Conservation (phyloP, 2,888 invertebrate genomes). For the Aricia artaxerxes region DNA sequence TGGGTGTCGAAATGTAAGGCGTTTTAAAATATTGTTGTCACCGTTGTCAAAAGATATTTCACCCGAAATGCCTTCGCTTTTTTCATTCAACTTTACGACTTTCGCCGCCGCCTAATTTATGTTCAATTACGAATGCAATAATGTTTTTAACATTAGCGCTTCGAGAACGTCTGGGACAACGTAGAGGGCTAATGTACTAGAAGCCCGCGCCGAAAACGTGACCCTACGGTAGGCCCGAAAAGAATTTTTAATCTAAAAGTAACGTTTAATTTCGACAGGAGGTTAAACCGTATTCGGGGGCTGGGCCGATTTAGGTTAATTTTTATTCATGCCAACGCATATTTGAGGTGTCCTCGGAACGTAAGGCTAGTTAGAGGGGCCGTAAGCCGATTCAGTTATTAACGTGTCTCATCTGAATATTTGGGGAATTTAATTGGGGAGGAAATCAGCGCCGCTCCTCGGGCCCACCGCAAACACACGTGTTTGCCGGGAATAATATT, state of each 20-base stretch:
- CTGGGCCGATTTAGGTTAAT: background rate
- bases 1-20: conserved; percentile 38
- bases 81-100: conserved; percentile 47
- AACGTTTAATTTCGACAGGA: background rate
- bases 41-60: conserved; percentile 59
- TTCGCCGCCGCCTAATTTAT: conserved; percentile 42
- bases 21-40: conserved; percentile 46
- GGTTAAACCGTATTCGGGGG: background rate
- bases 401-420: conserved; percentile 19
- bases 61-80: conserved; percentile 62
- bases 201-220: background rate
- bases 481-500: background rate
- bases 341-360: background rate
- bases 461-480: background rate
- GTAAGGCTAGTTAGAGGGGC: background rate
- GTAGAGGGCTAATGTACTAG: background rate
- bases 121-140: conserved; percentile 32
- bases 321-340: background rate
- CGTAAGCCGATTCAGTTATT: background rate
- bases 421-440: conserved; percentile 2
- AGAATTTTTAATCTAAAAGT: conserved; percentile 12
- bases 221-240: conserved; percentile 2
- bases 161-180: conserved; percentile 13
- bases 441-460: background rate
- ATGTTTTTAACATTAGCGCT: conserved; percentile 26